Percentiles rank a stretch among this genome's conserved stretches.
Evolutionary conservation across 2,888 invertebrate species (phyloP).

Genomic region (Orchesella flavescens): DNA sequence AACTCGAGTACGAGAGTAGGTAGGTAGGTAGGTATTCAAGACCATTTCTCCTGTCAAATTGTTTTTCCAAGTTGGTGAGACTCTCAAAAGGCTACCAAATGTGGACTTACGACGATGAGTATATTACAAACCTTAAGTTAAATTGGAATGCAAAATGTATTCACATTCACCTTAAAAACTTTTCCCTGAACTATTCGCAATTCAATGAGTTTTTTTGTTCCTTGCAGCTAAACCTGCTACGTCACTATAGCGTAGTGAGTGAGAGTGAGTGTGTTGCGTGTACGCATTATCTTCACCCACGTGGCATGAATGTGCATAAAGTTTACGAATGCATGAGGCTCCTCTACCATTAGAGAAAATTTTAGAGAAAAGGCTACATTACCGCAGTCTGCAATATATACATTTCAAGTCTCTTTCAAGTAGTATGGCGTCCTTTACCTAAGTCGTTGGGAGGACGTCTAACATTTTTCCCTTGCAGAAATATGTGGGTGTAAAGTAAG

Average conservation of each 20-base stretch:
- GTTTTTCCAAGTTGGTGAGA: no score
- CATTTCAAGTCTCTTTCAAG: no score
- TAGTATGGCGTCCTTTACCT: no score
- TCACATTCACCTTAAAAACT: neutral
- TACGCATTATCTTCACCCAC: constrained; percentile 24
- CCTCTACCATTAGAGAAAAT: constrained; percentile 23
- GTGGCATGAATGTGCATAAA: constrained; percentile 5
- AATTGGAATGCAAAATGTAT: constrained; percentile 18
- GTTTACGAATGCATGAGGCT: constrained; percentile 51
- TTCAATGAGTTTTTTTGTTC: neutral
- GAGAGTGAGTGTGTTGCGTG: neutral
- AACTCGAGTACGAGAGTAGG: no score
- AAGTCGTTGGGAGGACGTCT: no score
- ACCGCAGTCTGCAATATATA: no score
- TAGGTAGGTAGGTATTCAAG: no score
- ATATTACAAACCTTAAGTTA: neutral
- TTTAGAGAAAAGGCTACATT: neutral
- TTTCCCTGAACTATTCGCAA: neutral
- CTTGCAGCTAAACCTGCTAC: constrained; percentile 2
- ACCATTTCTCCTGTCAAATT: no score
- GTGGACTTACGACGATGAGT: no score
- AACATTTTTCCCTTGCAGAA: no score
- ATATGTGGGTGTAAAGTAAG: no score
- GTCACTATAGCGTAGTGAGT: neutral
- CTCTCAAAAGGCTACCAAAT: no score